These are phyloP conservation scores for Lordiphosa andalusiaca DNA, from an alignment of 2,888 invertebrate species.

Conservation along the genomic window DNA sequence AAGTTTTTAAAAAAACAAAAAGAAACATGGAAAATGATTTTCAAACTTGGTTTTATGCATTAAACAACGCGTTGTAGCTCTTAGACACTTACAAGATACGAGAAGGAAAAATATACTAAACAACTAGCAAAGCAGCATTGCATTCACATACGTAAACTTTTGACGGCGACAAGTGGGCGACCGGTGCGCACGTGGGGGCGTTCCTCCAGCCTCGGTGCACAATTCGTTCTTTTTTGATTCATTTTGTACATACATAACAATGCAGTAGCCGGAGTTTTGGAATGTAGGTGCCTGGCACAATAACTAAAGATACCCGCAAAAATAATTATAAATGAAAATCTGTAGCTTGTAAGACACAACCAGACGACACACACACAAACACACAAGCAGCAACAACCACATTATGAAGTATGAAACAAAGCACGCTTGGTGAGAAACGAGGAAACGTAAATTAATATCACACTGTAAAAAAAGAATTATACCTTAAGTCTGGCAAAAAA, in stretches of 20 bases:
- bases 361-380: constrained; percentile 1
- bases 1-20: constrained; percentile 24
- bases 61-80: constrained; percentile 21
- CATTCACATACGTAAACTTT: constrained; percentile 10
- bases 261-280: constrained; percentile 26
- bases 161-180: constrained; percentile 3
- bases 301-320: constrained; percentile 42
- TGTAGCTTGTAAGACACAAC: constrained; percentile 3
- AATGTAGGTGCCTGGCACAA: constrained; percentile 60
- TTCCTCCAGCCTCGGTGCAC: constrained; percentile 18
- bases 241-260: constrained; percentile 24
- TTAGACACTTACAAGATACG: constrained; percentile 44
- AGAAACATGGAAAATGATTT: constrained; percentile 28
- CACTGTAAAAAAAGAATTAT: constrained; percentile 51
- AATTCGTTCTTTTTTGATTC: constrained; percentile 14
- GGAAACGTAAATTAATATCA: constrained; percentile 34
- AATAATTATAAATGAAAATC: constrained; percentile 7
- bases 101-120: constrained; percentile 12
- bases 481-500: constrained; percentile 50
- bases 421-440: constrained; percentile 8
- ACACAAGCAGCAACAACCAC: constrained; percentile 2
- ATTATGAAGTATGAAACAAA: constrained; percentile 17
- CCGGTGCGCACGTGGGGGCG: neutral
- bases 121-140: constrained; percentile 8
- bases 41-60: constrained; percentile 45